phyloP scores from a whole-genome alignment of 2,888 invertebrate species.

The Dicyrtomina minuta region DNA sequence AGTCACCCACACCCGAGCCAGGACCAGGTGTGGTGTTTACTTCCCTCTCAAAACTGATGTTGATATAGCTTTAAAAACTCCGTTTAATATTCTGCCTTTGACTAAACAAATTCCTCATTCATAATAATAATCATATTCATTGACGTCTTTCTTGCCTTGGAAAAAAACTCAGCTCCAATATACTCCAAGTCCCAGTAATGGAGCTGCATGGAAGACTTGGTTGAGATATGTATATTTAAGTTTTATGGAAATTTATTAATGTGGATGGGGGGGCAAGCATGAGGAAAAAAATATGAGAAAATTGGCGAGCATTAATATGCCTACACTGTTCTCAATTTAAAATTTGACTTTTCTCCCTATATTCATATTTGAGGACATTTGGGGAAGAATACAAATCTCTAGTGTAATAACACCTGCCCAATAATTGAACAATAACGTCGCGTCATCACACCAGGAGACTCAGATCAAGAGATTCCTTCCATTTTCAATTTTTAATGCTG shows the following conservation, averaged over 20 bases:
- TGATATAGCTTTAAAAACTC: constrained; percentile 21
- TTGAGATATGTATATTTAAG: constrained; percentile 23
- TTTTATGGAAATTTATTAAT: constrained; percentile 38
- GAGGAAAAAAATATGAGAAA: constrained; percentile 29
- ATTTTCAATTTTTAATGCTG: no score
- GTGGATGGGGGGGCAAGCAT: constrained; percentile 29
- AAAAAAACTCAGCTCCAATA: no score
- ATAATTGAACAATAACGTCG: no score
- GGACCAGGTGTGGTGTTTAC: constrained; percentile 37
- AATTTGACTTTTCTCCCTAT: no score
- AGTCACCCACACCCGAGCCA: no score
- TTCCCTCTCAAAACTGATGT: constrained; percentile 23
- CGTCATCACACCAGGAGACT: no score
- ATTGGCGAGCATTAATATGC: constrained; percentile 10
- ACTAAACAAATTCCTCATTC: constrained; percentile 35
- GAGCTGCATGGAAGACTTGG: constrained; percentile 23
- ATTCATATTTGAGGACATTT: no score
- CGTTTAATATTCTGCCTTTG: constrained; percentile 31
- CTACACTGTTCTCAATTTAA: background rate
- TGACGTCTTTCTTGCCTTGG: constrained; percentile 32
- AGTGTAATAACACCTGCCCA: no score
- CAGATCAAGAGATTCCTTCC: no score
- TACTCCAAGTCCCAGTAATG: constrained; percentile 25
- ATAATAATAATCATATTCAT: constrained; percentile 34
- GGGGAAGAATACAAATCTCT: no score